Percentiles rank a stretch among this genome's conserved stretches.
Evolutionary conservation across 2,888 invertebrate genomes (phyloP).

Genomic region (Parasteatoda lunata): DNA sequence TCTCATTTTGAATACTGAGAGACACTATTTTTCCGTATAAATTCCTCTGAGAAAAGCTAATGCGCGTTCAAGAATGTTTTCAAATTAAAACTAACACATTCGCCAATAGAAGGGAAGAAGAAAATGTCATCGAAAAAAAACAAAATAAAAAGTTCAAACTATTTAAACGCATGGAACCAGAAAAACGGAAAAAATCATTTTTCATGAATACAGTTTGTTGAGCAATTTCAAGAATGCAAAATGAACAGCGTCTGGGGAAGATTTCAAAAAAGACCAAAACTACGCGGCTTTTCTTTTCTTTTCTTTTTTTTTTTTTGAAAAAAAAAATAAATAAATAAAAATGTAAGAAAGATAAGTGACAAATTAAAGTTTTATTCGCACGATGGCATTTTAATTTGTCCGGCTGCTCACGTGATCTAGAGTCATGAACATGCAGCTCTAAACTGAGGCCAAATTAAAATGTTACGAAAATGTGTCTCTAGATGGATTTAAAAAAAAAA

Average conservation of each 20-base stretch:
- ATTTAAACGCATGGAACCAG: no score
- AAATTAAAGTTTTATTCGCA: conserved; percentile 66
- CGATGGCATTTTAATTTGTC: conserved; percentile 66
- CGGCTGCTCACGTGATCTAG: conserved; percentile 33
- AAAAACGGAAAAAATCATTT: conserved; percentile 17
- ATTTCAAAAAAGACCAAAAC: conserved; percentile 3
- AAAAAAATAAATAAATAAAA: conserved; percentile 1
- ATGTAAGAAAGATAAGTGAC: conserved; percentile 51
- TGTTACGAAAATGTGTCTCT: conserved; percentile 54
- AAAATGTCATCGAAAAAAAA: not conserved
- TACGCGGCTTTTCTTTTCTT: not conserved
- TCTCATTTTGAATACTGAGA: not conserved
- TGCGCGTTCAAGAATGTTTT: not conserved
- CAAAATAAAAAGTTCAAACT: conserved; percentile 1
- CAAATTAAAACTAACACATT: conserved; percentile 43
- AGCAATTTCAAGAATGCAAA: conserved; percentile 59
- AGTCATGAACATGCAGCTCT: conserved; percentile 3
- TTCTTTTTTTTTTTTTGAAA: conserved; percentile 1
- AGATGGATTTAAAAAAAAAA: conserved; percentile 14
- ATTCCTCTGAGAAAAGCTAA: conserved; percentile 9
- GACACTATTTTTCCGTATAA: conserved; percentile 14
- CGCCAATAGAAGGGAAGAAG: not conserved
- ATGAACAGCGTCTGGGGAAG: conserved; percentile 29
- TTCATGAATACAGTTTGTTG: conserved; percentile 44
- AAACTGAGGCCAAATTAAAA: conserved; percentile 62